Evolutionary conservation across 2,888 invertebrate genomes (phyloP).

Genomic region (Rhingia rostrata): DNA sequence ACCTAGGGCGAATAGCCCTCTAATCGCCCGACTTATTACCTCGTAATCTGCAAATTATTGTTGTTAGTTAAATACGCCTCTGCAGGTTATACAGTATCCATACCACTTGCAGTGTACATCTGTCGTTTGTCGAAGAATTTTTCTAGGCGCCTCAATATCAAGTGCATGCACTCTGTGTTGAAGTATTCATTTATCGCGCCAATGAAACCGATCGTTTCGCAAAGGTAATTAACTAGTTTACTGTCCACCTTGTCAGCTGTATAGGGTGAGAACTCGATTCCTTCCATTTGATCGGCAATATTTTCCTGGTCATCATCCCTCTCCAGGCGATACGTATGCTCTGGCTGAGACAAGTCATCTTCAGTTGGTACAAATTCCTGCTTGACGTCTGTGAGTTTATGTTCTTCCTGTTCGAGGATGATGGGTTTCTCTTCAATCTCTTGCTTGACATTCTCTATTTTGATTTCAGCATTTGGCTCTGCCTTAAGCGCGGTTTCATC

Average conservation of each 20-base stretch:
- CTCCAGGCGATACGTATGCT: slow-evolving; percentile 79
- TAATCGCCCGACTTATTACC: slow-evolving; percentile 80
- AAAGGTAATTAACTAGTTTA: slow-evolving; percentile 78
- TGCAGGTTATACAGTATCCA: background rate
- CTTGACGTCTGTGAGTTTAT: slow-evolving; percentile 2
- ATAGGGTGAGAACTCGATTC: slow-evolving; percentile 77
- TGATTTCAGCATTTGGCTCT: slow-evolving; percentile 46
- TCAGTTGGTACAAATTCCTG: slow-evolving; percentile 44
- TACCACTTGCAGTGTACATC: slow-evolving; percentile 78
- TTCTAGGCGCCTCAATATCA: slow-evolving; percentile 78
- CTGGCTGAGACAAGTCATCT: slow-evolving; percentile 63
- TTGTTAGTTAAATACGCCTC: background rate
- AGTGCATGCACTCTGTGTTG: slow-evolving; percentile 80
- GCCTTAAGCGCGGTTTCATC: slow-evolving; percentile 22
- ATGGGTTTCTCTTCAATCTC: slow-evolving; percentile 55
- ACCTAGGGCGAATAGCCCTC: slow-evolving; percentile 80
- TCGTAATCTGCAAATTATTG: slow-evolving; percentile 78
- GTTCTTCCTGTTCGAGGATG: slow-evolving; percentile 6
- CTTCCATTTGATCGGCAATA: slow-evolving; percentile 66
- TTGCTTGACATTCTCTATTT: slow-evolving; percentile 61
- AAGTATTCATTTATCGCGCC: slow-evolving; percentile 80
- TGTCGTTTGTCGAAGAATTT: slow-evolving; percentile 79
- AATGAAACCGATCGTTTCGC: slow-evolving; percentile 80
- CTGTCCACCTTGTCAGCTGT: slow-evolving; percentile 79
- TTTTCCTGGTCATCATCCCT: slow-evolving; percentile 75